These are phyloP conservation scores for Anthonomus grandis DNA, from an alignment of 1,140 invertebrate genomes.

Conservation along the genomic window DNA sequence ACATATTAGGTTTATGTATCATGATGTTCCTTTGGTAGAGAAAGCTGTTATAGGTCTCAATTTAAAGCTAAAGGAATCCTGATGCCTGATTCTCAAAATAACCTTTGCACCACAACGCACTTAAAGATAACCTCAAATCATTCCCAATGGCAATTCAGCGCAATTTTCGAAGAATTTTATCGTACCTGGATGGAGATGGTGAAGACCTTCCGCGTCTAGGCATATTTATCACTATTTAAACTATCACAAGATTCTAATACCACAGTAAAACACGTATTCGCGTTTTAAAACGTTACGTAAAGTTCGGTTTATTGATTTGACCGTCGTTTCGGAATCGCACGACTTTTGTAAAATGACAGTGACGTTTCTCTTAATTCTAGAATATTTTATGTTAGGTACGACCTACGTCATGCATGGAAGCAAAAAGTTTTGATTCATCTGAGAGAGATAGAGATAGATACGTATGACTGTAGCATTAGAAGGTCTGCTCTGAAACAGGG, in stretches of 20 bases:
- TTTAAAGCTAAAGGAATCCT: neutral
- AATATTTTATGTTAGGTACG: neutral
- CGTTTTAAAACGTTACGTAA: no score
- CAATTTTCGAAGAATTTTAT: constrained; percentile 9
- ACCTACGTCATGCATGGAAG: neutral
- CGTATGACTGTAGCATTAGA: no score
- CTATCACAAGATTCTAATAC: constrained; percentile 1
- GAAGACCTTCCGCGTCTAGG: constrained; percentile 71
- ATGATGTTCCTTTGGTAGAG: no score
- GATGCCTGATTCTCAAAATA: neutral
- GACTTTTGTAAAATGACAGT: neutral
- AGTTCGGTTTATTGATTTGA: no score
- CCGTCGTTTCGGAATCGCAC: neutral
- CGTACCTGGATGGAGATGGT: constrained; percentile 28
- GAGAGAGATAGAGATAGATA: no score
- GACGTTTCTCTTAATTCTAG: neutral
- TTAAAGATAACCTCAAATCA: no score
- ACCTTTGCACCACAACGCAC: no score
- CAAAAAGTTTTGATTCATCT: neutral
- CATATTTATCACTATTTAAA: constrained; percentile 54
- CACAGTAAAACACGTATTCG: no score
- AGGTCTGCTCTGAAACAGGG: no score
- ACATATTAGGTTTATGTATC: neutral
- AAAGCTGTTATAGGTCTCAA: neutral
- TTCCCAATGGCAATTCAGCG: no score